A percentile compares a stretch with the other conserved stretches of the same genome.
phyloP scores from a whole-genome alignment of 2,888 invertebrate genomes.

The Macaria liturata region DNA sequence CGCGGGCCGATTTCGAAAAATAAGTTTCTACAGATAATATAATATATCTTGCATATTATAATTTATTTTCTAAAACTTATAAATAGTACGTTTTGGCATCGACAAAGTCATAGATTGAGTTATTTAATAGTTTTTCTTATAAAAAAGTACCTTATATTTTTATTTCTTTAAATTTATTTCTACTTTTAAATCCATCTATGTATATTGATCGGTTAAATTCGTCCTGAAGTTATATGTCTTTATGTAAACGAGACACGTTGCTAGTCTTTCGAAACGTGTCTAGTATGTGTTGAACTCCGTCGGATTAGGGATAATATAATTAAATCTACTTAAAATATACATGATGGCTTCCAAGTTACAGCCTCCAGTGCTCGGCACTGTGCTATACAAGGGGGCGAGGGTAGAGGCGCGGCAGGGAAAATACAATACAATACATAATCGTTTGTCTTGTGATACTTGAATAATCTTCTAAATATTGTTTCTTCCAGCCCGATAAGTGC shows the following conservation, averaged over 20 bases:
- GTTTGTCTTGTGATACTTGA: no score
- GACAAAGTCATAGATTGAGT: conserved; percentile 54
- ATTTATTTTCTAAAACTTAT: conserved; percentile 21
- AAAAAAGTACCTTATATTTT: conserved; percentile 33
- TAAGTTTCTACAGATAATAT: conserved; percentile 5
- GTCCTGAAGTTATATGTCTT: conserved; percentile 48
- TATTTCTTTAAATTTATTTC: conserved; percentile 35
- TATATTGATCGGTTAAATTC: conserved; percentile 48
- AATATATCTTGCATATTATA: conserved; percentile 18
- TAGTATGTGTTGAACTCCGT: conserved; percentile 43
- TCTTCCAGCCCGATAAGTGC: no score
- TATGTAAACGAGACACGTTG: conserved; percentile 41
- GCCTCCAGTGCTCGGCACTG: not conserved
- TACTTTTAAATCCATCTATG: conserved; percentile 35
- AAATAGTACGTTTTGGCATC: conserved; percentile 37
- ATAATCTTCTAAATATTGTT: no score
- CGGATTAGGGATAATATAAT: conserved; percentile 32
- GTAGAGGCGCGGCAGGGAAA: no score
- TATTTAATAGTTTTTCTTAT: conserved; percentile 50
- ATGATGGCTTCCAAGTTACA: conserved; percentile 26
- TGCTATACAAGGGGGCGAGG: no score
- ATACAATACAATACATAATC: no score
- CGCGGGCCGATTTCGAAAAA: not conserved
- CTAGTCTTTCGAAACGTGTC: conserved; percentile 58
- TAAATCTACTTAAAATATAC: conserved; percentile 21